These are phyloP conservation scores for Tipula unca DNA, from an alignment of 2,888 invertebrate genomes.

Conservation along the genomic window DNA sequence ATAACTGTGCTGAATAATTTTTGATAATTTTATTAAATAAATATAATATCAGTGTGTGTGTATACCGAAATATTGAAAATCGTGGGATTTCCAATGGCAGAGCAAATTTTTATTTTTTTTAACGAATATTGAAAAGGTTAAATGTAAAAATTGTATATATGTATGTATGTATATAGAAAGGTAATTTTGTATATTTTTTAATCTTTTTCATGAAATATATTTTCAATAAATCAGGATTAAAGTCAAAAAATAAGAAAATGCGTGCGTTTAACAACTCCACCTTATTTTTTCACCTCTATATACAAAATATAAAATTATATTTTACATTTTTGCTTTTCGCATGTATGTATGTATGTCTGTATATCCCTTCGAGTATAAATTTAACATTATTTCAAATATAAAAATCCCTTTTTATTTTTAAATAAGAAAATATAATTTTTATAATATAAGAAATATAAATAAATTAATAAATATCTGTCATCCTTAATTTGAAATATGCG, in stretches of 20 bases:
- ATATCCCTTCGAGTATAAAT: not conserved
- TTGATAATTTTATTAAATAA: too few relatives aligned
- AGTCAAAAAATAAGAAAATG: not conserved
- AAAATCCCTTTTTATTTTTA: slow-evolving; percentile 1
- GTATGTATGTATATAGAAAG: too few relatives aligned
- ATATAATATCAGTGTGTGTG: not conserved
- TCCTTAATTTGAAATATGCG: slow-evolving; percentile 14
- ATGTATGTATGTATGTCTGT: not conserved
- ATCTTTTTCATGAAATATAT: not conserved
- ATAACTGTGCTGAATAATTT: not conserved
- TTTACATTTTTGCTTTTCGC: too few relatives aligned
- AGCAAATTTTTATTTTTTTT: not conserved
- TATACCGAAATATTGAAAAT: not conserved
- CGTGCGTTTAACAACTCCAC: not conserved
- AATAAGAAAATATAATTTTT: slow-evolving; percentile 4
- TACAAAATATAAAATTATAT: not conserved
- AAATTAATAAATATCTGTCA: slow-evolving; percentile 18
- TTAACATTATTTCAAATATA: not conserved
- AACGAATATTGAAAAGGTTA: not conserved
- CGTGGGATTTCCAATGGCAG: not conserved
- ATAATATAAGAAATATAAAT: slow-evolving; percentile 8
- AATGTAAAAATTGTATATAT: not conserved
- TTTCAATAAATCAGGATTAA: slow-evolving; percentile 14
- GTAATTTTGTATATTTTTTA: not conserved
- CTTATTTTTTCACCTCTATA: not conserved